Percentiles rank a stretch among this genome's conserved stretches.
Conservation (phyloP, 1,140 invertebrate species). For the Eubasilissa regina region DNA sequence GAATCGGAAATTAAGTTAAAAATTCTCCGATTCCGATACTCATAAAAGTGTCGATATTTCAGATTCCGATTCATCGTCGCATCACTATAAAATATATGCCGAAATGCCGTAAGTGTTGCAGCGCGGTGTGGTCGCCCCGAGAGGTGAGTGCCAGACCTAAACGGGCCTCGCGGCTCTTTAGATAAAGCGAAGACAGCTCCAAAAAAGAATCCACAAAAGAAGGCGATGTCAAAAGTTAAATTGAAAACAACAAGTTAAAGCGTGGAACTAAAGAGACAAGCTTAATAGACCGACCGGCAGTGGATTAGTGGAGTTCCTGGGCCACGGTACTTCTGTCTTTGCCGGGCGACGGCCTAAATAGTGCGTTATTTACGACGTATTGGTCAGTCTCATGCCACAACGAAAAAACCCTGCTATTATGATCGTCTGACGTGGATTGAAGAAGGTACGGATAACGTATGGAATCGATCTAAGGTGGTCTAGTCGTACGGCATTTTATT, state of each 20-base stretch:
- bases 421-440: no score
- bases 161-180: constrained; percentile 46
- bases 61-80: no score
- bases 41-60: no score
- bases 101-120: not conserved
- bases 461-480: no score
- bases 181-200: constrained; percentile 51
- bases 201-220: constrained; percentile 42
- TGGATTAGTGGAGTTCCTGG: constrained; percentile 30
- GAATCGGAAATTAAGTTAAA: no score
- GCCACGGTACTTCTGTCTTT: not conserved
- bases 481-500: no score
- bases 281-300: constrained; percentile 28
- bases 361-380: no score
- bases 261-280: constrained; percentile 43
- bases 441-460: no score
- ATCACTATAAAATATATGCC: no score
- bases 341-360: not conserved
- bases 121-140: constrained; percentile 3
- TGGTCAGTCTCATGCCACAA: no score
- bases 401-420: no score
- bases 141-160: constrained; percentile 41
- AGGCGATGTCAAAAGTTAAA: constrained; percentile 52
- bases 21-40: no score
- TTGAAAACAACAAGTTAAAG: constrained; percentile 50